Percentiles rank a stretch among this genome's conserved stretches.
Conservation (phyloP, 2,888 invertebrate genomes). For the Sepioteuthis lessoniana region DNA sequence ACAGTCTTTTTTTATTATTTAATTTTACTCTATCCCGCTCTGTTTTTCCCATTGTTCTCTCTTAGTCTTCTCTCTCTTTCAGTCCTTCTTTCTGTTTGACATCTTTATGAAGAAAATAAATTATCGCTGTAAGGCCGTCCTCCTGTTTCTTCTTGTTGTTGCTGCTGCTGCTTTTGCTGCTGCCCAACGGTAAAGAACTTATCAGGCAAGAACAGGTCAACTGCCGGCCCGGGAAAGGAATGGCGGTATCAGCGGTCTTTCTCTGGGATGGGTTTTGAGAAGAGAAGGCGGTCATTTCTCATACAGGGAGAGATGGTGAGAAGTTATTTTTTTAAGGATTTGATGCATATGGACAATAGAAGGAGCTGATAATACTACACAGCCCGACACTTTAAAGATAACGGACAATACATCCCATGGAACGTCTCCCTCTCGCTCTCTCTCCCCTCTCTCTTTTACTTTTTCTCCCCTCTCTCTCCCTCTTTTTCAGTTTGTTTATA, state of each 20-base stretch:
- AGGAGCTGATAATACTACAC: not conserved
- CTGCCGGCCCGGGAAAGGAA: not conserved
- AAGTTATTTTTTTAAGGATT: not conserved
- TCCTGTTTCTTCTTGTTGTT: not conserved
- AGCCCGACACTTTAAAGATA: not conserved
- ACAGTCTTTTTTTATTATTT: no score
- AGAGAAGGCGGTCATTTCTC: not conserved
- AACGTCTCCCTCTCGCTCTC: not conserved
- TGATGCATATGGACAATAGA: not conserved
- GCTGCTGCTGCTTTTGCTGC: not conserved
- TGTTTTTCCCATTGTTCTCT: not conserved
- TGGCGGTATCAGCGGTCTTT: not conserved
- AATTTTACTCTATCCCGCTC: no score
- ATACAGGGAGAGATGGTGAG: not conserved
- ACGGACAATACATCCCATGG: not conserved
- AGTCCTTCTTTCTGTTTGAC: not conserved
- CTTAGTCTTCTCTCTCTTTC: not conserved
- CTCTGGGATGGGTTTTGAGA: not conserved
- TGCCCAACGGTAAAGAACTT: not conserved
- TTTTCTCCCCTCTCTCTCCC: no score
- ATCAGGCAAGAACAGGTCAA: not conserved
- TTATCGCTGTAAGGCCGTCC: not conserved
- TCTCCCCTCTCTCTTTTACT: no score
- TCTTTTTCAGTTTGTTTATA: no score
- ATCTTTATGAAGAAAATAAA: not conserved